A percentile compares a stretch with the other conserved stretches of the same genome.
Evolutionary conservation across 1,140 invertebrate genomes (phyloP).

Genomic region (Oedothorax gibbosus): DNA sequence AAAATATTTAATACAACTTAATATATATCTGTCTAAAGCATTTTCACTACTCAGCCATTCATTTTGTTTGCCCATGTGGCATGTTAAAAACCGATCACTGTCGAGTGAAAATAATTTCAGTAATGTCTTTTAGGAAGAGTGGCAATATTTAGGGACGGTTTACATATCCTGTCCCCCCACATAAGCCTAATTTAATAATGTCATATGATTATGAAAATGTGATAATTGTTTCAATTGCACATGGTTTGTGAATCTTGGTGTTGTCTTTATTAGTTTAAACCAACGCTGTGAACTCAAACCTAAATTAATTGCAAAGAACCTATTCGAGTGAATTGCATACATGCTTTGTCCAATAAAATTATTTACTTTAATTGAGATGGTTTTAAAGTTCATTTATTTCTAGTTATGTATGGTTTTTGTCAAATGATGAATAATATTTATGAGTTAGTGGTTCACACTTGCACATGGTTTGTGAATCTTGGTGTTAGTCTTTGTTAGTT

Average conservation of each 20-base stretch:
- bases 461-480: constrained; percentile 58
- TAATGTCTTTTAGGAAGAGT: too few relatives aligned
- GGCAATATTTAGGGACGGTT: too few relatives aligned
- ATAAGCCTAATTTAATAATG: too few relatives aligned
- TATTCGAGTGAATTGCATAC: constrained; percentile 18
- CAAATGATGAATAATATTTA: constrained; percentile 45
- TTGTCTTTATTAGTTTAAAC: background rate
- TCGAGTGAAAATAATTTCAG: too few relatives aligned
- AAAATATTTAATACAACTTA: constrained; percentile 10
- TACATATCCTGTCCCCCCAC: too few relatives aligned
- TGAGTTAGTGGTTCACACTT: constrained; percentile 25
- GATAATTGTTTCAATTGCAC: too few relatives aligned
- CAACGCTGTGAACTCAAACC: constrained; percentile 56
- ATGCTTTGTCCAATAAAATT: background rate
- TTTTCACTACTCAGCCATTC: too few relatives aligned
- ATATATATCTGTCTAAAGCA: background rate
- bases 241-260: constrained; percentile 61
- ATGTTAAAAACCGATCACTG: too few relatives aligned
- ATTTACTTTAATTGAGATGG: too few relatives aligned
- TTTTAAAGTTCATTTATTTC: too few relatives aligned
- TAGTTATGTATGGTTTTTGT: background rate
- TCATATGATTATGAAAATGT: too few relatives aligned
- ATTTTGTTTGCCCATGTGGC: too few relatives aligned
- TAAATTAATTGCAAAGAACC: constrained; percentile 19
- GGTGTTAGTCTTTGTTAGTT: constrained; percentile 17